A percentile compares a stretch with the other conserved stretches of the same genome.
Evolutionary conservation across 2,113 vertebrate species (phyloP).

Genomic region (Xenopus laevis): DNA sequence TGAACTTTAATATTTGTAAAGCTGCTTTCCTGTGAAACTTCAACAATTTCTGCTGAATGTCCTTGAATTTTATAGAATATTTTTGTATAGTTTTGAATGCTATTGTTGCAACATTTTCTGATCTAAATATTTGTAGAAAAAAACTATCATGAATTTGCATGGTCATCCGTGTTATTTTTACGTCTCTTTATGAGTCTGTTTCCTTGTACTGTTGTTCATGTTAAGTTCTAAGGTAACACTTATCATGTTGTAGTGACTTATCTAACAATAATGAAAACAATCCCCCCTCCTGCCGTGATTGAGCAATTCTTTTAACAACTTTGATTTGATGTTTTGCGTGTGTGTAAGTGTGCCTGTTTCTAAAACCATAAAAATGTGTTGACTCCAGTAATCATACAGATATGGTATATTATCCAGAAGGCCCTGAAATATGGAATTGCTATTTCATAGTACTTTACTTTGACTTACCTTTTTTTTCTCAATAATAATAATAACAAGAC

Average conservation of each 20-base stretch:
- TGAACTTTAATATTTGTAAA: too few species aligned
- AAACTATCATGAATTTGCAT: constrained; percentile 27
- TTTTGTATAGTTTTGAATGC: constrained; percentile 21
- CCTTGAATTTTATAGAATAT: not conserved
- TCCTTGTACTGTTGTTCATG: not conserved
- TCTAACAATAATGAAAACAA: not conserved
- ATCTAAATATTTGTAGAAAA: constrained; percentile 32
- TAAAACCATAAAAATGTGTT: too few species aligned
- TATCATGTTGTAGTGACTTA: not conserved
- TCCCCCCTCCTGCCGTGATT: not conserved
- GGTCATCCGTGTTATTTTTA: constrained; percentile 11
- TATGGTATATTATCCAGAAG: too few species aligned
- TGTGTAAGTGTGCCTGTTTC: too few species aligned
- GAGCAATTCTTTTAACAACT: not conserved
- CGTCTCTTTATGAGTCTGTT: not conserved
- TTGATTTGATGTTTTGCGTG: too few species aligned
- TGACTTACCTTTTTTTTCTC: too few species aligned
- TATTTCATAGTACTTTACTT: too few species aligned
- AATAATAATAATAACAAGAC: too few species aligned
- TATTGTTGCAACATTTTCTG: constrained; percentile 28
- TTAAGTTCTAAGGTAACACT: not conserved
- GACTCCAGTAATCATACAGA: too few species aligned
- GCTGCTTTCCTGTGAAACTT: too few species aligned
- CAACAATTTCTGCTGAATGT: not conserved
- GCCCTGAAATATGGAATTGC: too few species aligned